phyloP scores from a whole-genome alignment of 2,888 invertebrate species.

The Lasioglossum calceatum region DNA sequence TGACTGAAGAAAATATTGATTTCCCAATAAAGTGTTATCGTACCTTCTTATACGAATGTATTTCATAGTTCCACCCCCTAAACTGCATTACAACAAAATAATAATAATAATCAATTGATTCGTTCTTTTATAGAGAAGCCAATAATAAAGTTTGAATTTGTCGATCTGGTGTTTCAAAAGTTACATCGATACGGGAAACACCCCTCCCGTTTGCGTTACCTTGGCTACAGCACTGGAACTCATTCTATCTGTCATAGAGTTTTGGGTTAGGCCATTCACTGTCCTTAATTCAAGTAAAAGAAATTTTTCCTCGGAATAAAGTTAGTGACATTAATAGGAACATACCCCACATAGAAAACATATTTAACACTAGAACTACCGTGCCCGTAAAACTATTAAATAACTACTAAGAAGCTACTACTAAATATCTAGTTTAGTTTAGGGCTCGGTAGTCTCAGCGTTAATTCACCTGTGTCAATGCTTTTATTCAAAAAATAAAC shows the following conservation, averaged over 20 bases:
- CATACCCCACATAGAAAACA: background rate
- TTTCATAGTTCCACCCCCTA: background rate
- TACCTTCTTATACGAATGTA: background rate
- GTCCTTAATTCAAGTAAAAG: background rate
- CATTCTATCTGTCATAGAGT: conserved; percentile 12
- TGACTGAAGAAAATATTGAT: background rate
- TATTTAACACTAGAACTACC: background rate
- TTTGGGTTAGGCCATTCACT: conserved; percentile 24
- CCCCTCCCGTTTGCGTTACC: conserved; percentile 71
- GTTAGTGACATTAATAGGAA: background rate
- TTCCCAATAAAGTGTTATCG: background rate
- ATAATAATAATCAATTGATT: background rate
- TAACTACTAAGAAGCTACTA: no score
- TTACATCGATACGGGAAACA: conserved; percentile 62
- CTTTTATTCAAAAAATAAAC: background rate
- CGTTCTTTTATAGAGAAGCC: background rate
- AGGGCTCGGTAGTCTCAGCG: background rate
- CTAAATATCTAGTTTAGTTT: no score
- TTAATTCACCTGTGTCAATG: background rate
- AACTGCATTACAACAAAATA: background rate
- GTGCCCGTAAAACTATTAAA: background rate
- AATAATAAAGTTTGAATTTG: background rate
- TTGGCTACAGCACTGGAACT: conserved; percentile 64
- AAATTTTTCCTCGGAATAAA: conserved; percentile 1
- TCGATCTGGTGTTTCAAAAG: conserved; percentile 1